Evolutionary conservation across 2,797 vertebrate genomes (phyloP).

Genomic region (Tiaroga cobitis): DNA sequence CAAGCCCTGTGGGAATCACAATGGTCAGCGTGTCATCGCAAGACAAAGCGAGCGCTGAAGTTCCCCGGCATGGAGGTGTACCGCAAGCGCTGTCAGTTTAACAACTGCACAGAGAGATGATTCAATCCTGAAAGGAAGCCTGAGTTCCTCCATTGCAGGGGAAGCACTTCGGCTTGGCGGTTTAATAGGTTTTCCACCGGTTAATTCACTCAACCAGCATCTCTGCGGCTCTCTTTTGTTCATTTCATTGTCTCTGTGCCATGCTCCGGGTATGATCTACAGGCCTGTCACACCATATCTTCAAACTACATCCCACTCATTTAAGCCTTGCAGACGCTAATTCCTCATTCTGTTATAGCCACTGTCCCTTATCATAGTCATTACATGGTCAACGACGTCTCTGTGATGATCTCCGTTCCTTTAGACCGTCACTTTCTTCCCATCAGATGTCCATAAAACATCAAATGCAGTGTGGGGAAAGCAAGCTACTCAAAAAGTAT

Average conservation of each 20-base stretch:
- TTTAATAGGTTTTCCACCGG: conserved; percentile 54
- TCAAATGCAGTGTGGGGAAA: not conserved
- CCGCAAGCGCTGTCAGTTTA: conserved; percentile 8
- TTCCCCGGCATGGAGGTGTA: conserved; percentile 26
- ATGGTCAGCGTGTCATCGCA: conserved; percentile 56
- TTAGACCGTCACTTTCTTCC: conserved; percentile 18
- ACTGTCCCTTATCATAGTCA: conserved; percentile 23
- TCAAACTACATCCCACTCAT: conserved; percentile 8
- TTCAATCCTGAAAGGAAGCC: conserved; percentile 46
- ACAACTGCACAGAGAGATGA: conserved; percentile 39
- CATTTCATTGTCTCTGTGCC: conserved; percentile 17
- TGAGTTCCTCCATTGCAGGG: conserved; percentile 42
- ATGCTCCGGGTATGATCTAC: conserved; percentile 50
- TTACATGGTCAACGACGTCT: conserved; percentile 8
- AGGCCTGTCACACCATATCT: conserved; percentile 18
- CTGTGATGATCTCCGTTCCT: conserved; percentile 24
- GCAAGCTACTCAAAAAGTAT: not conserved
- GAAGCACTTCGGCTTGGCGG: conserved; percentile 25
- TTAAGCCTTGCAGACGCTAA: conserved; percentile 14
- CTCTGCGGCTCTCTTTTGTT: conserved; percentile 20
- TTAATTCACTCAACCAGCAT: conserved; percentile 46
- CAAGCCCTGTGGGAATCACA: conserved; percentile 47
- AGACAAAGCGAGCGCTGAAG: conserved; percentile 38
- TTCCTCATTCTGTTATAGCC: conserved; percentile 21
- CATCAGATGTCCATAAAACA: not conserved